Evolutionary conservation across 37 sponge, comb jelly and placozoan species (phyloP).

Genomic region (Aphrocallistes beatrix): DNA sequence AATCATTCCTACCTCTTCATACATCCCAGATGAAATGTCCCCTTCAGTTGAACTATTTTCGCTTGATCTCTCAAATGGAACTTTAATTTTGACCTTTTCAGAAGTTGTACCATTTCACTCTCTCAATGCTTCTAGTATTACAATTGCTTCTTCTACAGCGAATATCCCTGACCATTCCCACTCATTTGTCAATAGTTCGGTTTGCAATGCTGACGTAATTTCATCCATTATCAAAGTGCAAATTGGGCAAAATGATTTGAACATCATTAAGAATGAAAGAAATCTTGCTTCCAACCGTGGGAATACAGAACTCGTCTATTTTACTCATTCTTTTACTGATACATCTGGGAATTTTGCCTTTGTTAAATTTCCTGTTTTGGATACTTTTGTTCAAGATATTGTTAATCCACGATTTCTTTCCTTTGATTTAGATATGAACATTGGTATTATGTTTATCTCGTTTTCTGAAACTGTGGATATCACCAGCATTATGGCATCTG

Average conservation of each 20-base stretch:
- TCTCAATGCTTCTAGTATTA: not conserved
- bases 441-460: slow-evolving; percentile 47
- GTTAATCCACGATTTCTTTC: slow-evolving; percentile 2
- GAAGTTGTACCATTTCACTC: not conserved
- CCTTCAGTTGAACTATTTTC: slow-evolving; percentile 48
- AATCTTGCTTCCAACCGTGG: not conserved
- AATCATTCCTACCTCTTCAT: slow-evolving; percentile 30
- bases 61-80: slow-evolving; percentile 34
- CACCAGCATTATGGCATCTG: slow-evolving; percentile 33
- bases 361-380: not conserved
- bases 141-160: not conserved
- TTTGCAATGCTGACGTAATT: not conserved
- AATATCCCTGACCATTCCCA: not conserved
- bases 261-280: not conserved
- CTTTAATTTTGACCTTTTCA: not conserved
- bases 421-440: slow-evolving; percentile 72
- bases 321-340: not conserved
- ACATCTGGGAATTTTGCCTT: not conserved
- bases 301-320: not conserved
- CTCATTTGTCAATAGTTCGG: not conserved
- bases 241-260: not conserved
- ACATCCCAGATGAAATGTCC: slow-evolving; percentile 36
- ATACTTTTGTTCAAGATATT: not conserved
- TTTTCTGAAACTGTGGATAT: slow-evolving; percentile 80
- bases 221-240: not conserved